These are phyloP conservation scores for Brachyptera risi DNA, from an alignment of 2,888 invertebrate genomes.

Conservation along the genomic window DNA sequence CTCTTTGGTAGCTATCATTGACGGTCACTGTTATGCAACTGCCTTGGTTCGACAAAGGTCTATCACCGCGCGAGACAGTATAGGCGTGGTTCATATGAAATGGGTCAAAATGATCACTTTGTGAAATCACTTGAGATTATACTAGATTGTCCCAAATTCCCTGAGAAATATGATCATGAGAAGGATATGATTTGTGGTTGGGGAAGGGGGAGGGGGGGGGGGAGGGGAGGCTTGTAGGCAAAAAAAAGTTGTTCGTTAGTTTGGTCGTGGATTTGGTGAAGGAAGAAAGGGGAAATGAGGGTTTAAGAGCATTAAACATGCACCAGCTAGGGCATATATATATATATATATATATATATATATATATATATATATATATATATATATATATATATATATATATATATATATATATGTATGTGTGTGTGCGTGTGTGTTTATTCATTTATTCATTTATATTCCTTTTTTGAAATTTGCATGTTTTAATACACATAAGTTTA, in stretches of 20 bases:
- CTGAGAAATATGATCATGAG: no score
- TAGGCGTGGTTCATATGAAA: slow-evolving; percentile 13
- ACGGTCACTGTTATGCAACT: slow-evolving; percentile 19
- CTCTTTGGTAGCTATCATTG: slow-evolving; percentile 3
- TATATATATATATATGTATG: no score
- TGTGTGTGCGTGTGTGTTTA: no score
- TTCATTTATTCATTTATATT: no score
- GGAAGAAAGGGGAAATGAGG: neutral
- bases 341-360: no score
- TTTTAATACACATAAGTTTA: no score
- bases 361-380: no score
- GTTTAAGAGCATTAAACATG: no score
- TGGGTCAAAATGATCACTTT: slow-evolving; percentile 12
- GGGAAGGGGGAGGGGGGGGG: neutral
- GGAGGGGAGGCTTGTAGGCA: neutral
- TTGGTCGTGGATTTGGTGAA: neutral
- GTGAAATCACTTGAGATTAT: slow-evolving; percentile 14
- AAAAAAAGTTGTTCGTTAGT: neutral
- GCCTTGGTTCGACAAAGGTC: no score
- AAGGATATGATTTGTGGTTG: no score
- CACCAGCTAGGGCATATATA: neutral
- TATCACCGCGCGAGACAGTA: slow-evolving; percentile 5
- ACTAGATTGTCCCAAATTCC: slow-evolving; percentile 19
- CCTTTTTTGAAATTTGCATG: no score
- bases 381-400: no score